Conservation (phyloP, 2,113 vertebrate genomes). For the Neotoma lepida region DNA sequence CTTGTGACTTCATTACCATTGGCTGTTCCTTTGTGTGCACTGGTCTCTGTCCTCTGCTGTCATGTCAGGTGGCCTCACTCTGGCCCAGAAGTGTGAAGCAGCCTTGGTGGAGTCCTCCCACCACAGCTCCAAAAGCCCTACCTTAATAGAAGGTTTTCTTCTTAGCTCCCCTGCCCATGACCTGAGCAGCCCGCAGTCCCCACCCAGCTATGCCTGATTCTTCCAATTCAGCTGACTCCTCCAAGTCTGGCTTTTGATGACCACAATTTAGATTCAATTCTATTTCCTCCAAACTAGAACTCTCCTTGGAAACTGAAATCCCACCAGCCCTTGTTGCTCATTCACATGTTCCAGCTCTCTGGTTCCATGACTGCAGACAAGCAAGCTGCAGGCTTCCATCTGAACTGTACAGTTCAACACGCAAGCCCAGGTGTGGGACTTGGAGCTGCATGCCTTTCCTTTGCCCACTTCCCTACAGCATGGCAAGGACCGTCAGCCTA, state of each 20-base stretch:
- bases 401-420: accelerated
- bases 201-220: not conserved
- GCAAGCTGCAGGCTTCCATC: not conserved
- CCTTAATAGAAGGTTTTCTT: not conserved
- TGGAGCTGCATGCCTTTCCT: not conserved
- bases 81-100: not conserved
- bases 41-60: not conserved
- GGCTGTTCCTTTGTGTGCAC: accelerated
- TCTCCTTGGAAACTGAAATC: not conserved
- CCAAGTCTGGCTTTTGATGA: not conserved
- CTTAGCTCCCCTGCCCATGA: not conserved
- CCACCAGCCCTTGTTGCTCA: not conserved
- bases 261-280: not conserved
- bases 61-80: not conserved
- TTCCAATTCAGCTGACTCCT: not conserved
- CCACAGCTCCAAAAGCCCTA: no score
- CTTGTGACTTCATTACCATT: accelerated
- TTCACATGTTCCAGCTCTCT: not conserved
- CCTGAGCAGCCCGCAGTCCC: not conserved
- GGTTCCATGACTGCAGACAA: not conserved
- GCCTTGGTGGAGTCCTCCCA: not conserved
- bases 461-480: not conserved
- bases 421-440: not conserved
- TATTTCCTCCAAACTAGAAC: not conserved
- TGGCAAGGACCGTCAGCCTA: not conserved